These are phyloP conservation scores for Aethes cnicana DNA, from an alignment of 2,888 invertebrate genomes.

Conservation along the genomic window DNA sequence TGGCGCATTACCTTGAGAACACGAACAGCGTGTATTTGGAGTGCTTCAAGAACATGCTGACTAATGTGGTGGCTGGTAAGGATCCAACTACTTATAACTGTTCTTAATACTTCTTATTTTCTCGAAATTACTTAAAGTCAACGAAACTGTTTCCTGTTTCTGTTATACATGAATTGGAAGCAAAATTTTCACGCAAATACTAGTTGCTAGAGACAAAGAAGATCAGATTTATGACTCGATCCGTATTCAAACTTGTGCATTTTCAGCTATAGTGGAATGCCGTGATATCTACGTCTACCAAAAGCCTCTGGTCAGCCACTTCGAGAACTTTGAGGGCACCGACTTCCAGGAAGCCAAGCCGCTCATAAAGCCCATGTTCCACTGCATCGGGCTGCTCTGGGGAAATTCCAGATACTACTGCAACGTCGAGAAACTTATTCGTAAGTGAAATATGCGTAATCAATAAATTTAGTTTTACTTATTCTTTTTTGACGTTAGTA, in stretches of 20 bases:
- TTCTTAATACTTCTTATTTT: too few relatives aligned
- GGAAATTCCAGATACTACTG: constrained; percentile 90
- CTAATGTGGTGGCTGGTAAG: constrained; percentile 88
- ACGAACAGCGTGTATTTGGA: constrained; percentile 90
- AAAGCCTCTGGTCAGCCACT: constrained; percentile 86
- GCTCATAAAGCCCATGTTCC: constrained; percentile 86
- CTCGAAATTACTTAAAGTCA: too few relatives aligned
- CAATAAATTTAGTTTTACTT: too few relatives aligned
- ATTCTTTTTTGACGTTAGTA: too few relatives aligned
- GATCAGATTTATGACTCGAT: too few relatives aligned
- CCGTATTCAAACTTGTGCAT: constrained; percentile 39
- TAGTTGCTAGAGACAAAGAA: too few relatives aligned
- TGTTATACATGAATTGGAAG: too few relatives aligned
- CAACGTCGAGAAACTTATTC: constrained; percentile 78
- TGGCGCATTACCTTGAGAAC: constrained; percentile 90
- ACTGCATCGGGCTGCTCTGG: constrained; percentile 93
- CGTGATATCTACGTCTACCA: constrained; percentile 91
- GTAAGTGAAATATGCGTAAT: too few relatives aligned
- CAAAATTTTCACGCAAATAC: too few relatives aligned
- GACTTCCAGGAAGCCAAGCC: constrained; percentile 85
- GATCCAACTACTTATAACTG: too few relatives aligned
- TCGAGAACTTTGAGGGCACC: constrained; percentile 87
- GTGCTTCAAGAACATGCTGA: constrained; percentile 89
- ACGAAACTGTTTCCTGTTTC: too few relatives aligned
- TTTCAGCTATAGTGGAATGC: constrained; percentile 89